phyloP scores from a whole-genome alignment of 2,113 vertebrate genomes.

The Sakesphorus luctuosus region DNA sequence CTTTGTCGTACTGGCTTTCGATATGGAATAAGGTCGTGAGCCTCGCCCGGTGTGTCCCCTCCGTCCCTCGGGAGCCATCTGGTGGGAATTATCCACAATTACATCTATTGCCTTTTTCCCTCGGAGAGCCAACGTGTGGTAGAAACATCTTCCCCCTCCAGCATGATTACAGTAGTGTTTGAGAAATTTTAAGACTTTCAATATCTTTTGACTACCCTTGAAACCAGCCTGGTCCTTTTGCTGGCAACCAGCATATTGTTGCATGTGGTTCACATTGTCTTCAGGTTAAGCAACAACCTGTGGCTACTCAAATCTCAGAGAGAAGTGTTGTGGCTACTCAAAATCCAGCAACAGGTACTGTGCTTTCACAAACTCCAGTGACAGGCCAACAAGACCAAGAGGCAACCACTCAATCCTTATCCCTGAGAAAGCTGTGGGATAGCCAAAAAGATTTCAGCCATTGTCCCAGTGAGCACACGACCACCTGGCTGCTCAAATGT shows the following conservation, averaged over 20 bases:
- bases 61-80: not conserved
- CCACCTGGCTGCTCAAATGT: not conserved
- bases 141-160: not conserved
- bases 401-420: not conserved
- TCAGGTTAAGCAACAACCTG: not conserved
- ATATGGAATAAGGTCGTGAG: not conserved
- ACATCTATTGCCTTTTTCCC: not conserved
- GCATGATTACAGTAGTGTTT: not conserved
- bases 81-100: not conserved
- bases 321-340: not conserved
- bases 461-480: not conserved
- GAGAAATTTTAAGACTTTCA: not conserved
- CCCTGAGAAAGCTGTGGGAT: not conserved
- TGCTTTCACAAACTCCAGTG: not conserved
- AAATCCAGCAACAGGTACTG: not conserved
- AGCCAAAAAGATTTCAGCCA: not conserved
- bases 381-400: not conserved
- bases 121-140: not conserved
- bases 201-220: not conserved
- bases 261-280: not conserved
- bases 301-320: rapidly evolving
- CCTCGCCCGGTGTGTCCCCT: not conserved
- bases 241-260: not conserved
- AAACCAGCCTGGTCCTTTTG: not conserved
- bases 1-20: not conserved